These are phyloP conservation scores for Microplitis mediator DNA, from an alignment of 1,140 invertebrate species.

Conservation along the genomic window DNA sequence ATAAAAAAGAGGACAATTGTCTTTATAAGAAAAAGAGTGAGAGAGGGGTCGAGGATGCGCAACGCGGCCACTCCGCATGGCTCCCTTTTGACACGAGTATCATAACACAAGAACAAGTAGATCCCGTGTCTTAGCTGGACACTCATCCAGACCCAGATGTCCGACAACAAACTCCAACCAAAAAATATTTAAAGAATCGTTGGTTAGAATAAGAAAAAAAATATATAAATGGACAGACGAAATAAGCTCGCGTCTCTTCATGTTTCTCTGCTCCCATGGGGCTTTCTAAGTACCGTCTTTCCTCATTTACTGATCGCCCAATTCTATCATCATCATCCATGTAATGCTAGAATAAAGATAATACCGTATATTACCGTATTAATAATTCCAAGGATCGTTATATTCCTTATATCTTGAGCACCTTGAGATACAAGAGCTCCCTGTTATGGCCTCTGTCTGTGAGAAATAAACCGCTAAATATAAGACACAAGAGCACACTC, in stretches of 20 bases:
- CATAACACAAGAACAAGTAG: constrained; percentile 49
- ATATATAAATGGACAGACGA: background rate
- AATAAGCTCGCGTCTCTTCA: constrained; percentile 12
- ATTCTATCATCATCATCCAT: constrained; percentile 11
- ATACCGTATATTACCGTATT: too few species aligned
- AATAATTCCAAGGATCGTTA: too few species aligned
- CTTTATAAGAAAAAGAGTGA: constrained; percentile 7
- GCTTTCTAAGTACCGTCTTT: constrained; percentile 48
- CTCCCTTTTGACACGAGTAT: constrained; percentile 58
- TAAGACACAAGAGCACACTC: constrained; percentile 3
- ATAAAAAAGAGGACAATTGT: background rate
- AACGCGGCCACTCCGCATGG: constrained; percentile 61
- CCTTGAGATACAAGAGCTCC: too few species aligned
- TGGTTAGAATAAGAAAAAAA: background rate
- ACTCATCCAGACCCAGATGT: background rate
- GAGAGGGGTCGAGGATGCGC: constrained; percentile 60
- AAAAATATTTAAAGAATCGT: background rate
- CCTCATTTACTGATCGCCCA: constrained; percentile 34
- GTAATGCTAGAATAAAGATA: too few species aligned
- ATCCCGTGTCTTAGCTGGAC: background rate
- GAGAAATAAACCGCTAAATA: too few species aligned
- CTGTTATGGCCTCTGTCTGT: too few species aligned
- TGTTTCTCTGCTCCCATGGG: constrained; percentile 41
- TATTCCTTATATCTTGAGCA: too few species aligned
- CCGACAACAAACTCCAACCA: background rate